Percentiles rank a stretch among this genome's conserved stretches.
phyloP scores from a whole-genome alignment of 2,113 vertebrate genomes.

The Myanophis thanlyinensis region DNA sequence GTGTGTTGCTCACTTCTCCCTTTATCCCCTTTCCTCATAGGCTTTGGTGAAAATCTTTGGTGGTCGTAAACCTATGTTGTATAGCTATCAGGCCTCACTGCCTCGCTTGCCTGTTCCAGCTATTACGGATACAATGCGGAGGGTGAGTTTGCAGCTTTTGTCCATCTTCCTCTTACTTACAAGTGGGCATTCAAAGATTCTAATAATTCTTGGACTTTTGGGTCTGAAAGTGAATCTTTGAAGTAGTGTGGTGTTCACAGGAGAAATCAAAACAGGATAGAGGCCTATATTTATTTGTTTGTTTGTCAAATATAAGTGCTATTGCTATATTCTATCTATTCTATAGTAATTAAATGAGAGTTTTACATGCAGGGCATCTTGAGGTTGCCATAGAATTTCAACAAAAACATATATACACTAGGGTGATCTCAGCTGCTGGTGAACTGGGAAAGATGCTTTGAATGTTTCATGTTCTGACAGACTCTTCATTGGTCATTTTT shows the following conservation, averaged over 20 bases:
- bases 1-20: background rate
- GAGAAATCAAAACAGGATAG: background rate
- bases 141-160: constrained; percentile 70
- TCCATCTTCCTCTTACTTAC: background rate
- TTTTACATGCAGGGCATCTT: background rate
- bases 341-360: background rate
- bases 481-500: background rate
- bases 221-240: background rate
- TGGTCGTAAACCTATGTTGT: constrained; percentile 83
- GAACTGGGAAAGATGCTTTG: background rate
- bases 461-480: background rate
- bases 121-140: constrained; percentile 79
- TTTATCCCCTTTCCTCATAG: constrained; percentile 48
- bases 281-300: background rate
- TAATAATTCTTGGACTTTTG: background rate
- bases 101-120: constrained; percentile 84
- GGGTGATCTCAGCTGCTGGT: background rate
- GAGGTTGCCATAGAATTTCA: background rate
- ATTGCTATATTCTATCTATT: background rate
- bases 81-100: constrained; percentile 85
- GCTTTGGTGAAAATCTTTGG: constrained; percentile 89
- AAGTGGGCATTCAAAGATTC: background rate
- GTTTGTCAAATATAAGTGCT: no score
- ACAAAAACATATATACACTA: background rate
- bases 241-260: background rate